Percentiles rank a stretch among this genome's conserved stretches.
phyloP scores from a whole-genome alignment of 2,888 invertebrate species.

The Eupithecia subfuscata region DNA sequence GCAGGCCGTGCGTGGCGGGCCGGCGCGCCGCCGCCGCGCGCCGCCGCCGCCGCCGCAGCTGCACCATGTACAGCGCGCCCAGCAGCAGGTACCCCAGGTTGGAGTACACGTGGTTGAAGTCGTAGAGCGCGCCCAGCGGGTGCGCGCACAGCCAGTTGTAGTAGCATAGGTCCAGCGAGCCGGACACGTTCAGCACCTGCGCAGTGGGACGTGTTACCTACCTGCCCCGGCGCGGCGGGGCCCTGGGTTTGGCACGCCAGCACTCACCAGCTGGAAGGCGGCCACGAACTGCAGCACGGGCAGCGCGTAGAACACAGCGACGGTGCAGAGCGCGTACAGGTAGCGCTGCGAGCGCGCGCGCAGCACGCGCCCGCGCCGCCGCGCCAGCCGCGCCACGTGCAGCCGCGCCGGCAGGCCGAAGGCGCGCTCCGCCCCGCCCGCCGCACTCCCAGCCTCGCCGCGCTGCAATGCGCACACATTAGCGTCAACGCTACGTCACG shows the following conservation, averaged over 20 bases:
- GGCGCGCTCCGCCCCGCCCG: constrained; percentile 45
- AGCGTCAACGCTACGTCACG: too few relatives aligned
- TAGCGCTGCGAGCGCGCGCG: constrained; percentile 81
- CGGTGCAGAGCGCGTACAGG: constrained; percentile 87
- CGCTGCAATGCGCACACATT: neutral
- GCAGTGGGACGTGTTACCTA: neutral
- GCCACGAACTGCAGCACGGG: constrained; percentile 94
- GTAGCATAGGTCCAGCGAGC: constrained; percentile 95
- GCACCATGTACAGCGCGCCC: constrained; percentile 90
- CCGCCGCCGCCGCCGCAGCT: constrained; percentile 80
- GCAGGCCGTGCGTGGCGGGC: constrained; percentile 85
- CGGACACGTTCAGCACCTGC: constrained; percentile 89
- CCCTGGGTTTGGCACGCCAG: neutral
- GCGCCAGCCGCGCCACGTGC: constrained; percentile 71
- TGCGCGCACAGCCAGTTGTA: constrained; percentile 96
- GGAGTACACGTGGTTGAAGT: constrained; percentile 95
- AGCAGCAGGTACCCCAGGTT: constrained; percentile 93
- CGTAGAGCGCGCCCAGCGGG: constrained; percentile 88
- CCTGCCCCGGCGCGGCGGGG: neutral
- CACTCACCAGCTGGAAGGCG: constrained; percentile 88
- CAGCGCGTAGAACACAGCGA: constrained; percentile 93
- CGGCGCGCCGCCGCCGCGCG: constrained; percentile 58
- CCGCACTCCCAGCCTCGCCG: too few relatives aligned
- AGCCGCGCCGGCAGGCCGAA: constrained; percentile 78
- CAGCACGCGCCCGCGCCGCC: constrained; percentile 68